Evolutionary conservation across 2,888 invertebrate species (phyloP).

Genomic region (Acanthosepion esculentum): DNA sequence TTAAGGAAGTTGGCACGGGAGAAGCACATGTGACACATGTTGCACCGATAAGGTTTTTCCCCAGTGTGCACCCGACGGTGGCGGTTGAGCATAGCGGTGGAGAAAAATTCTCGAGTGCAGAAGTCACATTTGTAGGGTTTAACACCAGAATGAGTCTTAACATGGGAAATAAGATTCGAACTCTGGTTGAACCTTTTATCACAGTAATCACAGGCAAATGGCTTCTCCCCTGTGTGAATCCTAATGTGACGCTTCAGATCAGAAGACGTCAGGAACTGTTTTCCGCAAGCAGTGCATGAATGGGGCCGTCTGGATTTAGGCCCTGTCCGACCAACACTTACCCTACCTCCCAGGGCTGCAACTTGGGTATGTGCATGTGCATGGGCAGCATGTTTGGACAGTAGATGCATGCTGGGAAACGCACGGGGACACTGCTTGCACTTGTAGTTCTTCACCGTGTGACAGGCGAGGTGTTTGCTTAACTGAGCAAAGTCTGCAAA

Average conservation of each 20-base stretch:
- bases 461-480: conserved; percentile 40
- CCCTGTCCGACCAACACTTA: conserved; percentile 24
- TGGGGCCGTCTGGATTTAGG: background rate
- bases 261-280: conserved; percentile 35
- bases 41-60: conserved; percentile 36
- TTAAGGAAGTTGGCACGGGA: conserved; percentile 45
- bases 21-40: conserved; percentile 43
- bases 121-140: conserved; percentile 44
- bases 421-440: conserved; percentile 34
- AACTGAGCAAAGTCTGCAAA: conserved; percentile 40
- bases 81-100: conserved; percentile 36
- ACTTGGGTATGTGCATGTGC: background rate
- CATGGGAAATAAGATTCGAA: conserved; percentile 47
- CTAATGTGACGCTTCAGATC: conserved; percentile 39
- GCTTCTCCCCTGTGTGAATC: conserved; percentile 41
- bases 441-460: conserved; percentile 25
- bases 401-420: conserved; percentile 38
- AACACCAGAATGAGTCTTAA: conserved; percentile 45
- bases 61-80: conserved; percentile 43
- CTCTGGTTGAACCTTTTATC: conserved; percentile 38
- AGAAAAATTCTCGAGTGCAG: conserved; percentile 43
- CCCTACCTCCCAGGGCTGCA: background rate
- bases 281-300: conserved; percentile 36
- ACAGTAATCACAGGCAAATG: conserved; percentile 40
- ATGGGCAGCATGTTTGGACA: conserved; percentile 39